These are phyloP conservation scores for Tridacna crocea DNA, from an alignment of 2,888 invertebrate genomes.

Conservation along the genomic window DNA sequence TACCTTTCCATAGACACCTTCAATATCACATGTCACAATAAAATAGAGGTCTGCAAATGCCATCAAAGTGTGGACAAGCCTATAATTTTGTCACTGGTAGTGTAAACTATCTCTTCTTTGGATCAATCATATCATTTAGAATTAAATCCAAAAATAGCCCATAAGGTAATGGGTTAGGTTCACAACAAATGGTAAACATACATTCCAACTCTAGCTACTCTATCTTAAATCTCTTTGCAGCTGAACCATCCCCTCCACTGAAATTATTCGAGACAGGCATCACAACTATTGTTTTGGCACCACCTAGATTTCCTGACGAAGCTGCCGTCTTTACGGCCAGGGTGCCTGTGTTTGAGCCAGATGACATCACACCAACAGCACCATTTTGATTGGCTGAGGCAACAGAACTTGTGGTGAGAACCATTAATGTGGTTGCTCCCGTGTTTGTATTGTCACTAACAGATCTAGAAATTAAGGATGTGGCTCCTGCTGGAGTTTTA, in stretches of 20 bases:
- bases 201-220: background rate
- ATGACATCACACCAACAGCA: conserved; percentile 54
- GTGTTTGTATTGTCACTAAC: conserved; percentile 51
- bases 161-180: background rate
- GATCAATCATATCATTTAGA: background rate
- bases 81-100: no score
- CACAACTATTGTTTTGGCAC: conserved; percentile 79
- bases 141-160: background rate
- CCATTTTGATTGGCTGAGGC: conserved; percentile 63
- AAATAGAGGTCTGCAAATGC: no score
- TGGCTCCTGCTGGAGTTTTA: conserved; percentile 50
- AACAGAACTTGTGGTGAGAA: conserved; percentile 69
- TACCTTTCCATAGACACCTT: no score
- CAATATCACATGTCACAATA: no score
- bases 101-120: no score
- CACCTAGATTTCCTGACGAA: conserved; percentile 64
- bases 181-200: background rate
- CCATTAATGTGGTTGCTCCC: conserved; percentile 77
- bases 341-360: conserved; percentile 67
- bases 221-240: conserved; percentile 76
- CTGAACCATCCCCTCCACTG: conserved; percentile 68
- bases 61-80: no score
- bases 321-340: conserved; percentile 74
- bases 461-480: conserved; percentile 60
- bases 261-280: conserved; percentile 78